Evolutionary conservation across 2,888 invertebrate species (phyloP).

Genomic region (Ptychoptera albimana): DNA sequence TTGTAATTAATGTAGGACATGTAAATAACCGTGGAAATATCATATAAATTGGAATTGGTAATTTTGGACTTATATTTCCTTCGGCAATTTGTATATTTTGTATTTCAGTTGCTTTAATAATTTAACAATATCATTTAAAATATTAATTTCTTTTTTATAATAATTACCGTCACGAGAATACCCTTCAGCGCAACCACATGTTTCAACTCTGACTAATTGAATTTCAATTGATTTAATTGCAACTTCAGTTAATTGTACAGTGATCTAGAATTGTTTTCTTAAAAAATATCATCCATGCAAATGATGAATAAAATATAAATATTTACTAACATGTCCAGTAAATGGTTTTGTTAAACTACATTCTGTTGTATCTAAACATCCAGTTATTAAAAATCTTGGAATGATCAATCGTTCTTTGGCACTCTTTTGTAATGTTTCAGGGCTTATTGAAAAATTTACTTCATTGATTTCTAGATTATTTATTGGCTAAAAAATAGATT

Average conservation of each 20-base stretch:
- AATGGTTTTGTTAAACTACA: slow-evolving; percentile 76
- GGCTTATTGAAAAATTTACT: slow-evolving; percentile 68
- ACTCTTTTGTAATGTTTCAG: slow-evolving; percentile 57
- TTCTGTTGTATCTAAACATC: slow-evolving; percentile 65
- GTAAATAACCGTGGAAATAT: slow-evolving; percentile 90
- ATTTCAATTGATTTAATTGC: slow-evolving; percentile 85
- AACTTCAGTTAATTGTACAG: slow-evolving; percentile 65
- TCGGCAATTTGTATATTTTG: slow-evolving; percentile 96
- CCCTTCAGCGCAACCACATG: slow-evolving; percentile 85
- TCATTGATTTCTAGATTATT: slow-evolving; percentile 33
- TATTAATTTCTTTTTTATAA: slow-evolving; percentile 1
- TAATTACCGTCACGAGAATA: slow-evolving; percentile 69
- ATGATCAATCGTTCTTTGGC: slow-evolving; percentile 46
- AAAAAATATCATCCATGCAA: not conserved
- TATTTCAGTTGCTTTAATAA: slow-evolving; percentile 72
- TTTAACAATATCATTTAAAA: slow-evolving; percentile 12
- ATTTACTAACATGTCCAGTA: slow-evolving; percentile 55
- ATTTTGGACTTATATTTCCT: slow-evolving; percentile 68
- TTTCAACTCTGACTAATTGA: slow-evolving; percentile 87
- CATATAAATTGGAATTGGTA: slow-evolving; percentile 86
- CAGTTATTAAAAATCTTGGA: slow-evolving; percentile 71
- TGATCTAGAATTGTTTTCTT: slow-evolving; percentile 34
- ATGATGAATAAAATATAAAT: not conserved
- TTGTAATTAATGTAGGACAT: slow-evolving; percentile 78
- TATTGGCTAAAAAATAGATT: slow-evolving; percentile 12